Evolutionary conservation across 2,888 invertebrate species (phyloP), one percentile per base, ranked within the genome.

Genomic region (Lymantria monacha): DNA sequence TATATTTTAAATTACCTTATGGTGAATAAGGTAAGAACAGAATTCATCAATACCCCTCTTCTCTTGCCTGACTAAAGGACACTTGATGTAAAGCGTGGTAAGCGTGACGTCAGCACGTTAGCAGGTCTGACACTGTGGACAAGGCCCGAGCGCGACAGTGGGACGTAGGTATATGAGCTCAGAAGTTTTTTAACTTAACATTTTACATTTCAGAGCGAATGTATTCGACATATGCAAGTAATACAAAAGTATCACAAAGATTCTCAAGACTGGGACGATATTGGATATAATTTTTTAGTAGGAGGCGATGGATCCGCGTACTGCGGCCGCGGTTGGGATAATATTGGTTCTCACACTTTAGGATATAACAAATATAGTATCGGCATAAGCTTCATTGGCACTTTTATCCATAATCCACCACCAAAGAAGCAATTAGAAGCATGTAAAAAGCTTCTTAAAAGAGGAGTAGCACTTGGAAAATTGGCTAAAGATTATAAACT

Each of bases 231-330:
- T 1, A 93, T 94, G 1, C 92, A 94, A 10, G 76, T 87, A 30
- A 93, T 95, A 45, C 96, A 96, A 78, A 92, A 85, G 15, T 95
- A 91, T 66, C 95, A 96, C 76, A 94, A 96, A 36, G 95, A 95
- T 48, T 88, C 90, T 0, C 72, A 74, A 12, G 68, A 86, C 0
- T 95, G 94, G 92, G 91, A 57, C 41, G 96, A 96, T 71, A 95
- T 96, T 15, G 94, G 91, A 0, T 96, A 95, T 76, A 97, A 95
- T 73, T 97, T 96, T 65, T 81, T 97, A 1, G 93, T 97, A 1
- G 96, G 96, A 0, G 96, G 96, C 5, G 96, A 96, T 71, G 96
- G 96, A 0, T 91, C 93, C 9, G 94, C 94, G 0, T 96, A 96
- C 74, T 93, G 92, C 60, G 96, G 95, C 0, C 93, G 96, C 3